Base-by-base conservation (phyloP, 2,797 vertebrate genomes). In the Schizopygopsis pylzovi region DNA sequence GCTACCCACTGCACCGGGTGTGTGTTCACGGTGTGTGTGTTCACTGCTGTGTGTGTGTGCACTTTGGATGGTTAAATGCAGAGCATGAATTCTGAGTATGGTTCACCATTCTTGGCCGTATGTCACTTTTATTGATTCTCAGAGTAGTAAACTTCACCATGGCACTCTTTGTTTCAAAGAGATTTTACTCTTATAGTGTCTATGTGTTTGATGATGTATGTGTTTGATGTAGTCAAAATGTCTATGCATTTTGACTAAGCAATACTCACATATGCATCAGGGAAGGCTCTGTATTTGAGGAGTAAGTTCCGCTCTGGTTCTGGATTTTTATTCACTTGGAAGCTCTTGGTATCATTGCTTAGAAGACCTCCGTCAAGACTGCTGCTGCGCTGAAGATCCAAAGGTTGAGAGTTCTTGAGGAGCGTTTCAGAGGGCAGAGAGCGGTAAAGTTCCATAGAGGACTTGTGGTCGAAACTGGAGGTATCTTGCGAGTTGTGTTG, bases 181-280 rank as follows among this genome's bases (percentile, higher is more conserved):
- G 13, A 65, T 67, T 68, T 39, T 52, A 22, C 4, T 20, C 16
- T 22, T 28, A 6, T 41, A 15, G n/a, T 63, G 56, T 4, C 4
- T 25, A n/a, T 12, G 56, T 61, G 56, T 59, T 59, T n/a, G 47
- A 54, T 76, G 28, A 56, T 72, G 70, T 25, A n/a, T 12, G 56
- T 61, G 22, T 59, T 59, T n/a, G 47, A 54, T 76, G 28, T 33
- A 33, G 33, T 33, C 33, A 33, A 33, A 33, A 56, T 72, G 70
- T 33, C 33, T 33, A 49, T 76, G 78, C 41, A 41, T 0, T 79
- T 15, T 33, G 12, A 1, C 33, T 28, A 47, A 77, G 0, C 1
- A 9, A 37, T 89, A 96, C 96, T 96, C 85, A 97, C 96, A 88
- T 96, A 96, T 43, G 94, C 94, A 68, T 96, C 96, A 0, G 96